Conservation (phyloP, 1,140 invertebrate species). For the Drosophila sucinea region DNA sequence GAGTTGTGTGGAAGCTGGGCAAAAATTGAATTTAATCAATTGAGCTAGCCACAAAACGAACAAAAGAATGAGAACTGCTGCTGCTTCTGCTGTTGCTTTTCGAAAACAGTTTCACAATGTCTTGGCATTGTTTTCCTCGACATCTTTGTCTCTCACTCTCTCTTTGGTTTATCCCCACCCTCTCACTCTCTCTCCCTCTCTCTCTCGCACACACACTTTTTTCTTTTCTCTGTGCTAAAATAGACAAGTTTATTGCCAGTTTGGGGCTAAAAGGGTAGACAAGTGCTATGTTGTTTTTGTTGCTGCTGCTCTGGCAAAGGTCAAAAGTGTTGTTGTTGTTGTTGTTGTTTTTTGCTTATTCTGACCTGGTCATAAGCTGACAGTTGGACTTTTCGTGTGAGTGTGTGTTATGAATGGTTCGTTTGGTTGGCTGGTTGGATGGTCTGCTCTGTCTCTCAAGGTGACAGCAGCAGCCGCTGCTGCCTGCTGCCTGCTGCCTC, state of each 20-base stretch:
- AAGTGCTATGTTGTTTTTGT: slow-evolving; percentile 40
- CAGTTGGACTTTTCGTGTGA: slow-evolving; percentile 54
- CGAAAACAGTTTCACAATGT: slow-evolving; percentile 49
- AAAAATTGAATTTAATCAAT: slow-evolving; percentile 79
- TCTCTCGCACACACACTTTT: not conserved
- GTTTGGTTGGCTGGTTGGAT: slow-evolving; percentile 26
- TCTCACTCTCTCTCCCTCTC: not conserved
- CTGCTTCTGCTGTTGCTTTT: not conserved
- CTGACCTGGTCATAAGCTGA: slow-evolving; percentile 60
- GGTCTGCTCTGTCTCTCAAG: slow-evolving; percentile 48
- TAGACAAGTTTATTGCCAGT: slow-evolving; percentile 80
- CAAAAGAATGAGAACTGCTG: slow-evolving; percentile 48
- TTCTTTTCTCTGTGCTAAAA: slow-evolving; percentile 66
- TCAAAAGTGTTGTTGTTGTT: slow-evolving; percentile 60
- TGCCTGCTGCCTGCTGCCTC: slow-evolving; percentile 9
- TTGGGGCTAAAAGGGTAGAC: slow-evolving; percentile 77
- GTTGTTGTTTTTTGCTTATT: slow-evolving; percentile 21
- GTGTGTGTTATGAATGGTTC: slow-evolving; percentile 26
- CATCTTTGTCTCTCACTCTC: not conserved
- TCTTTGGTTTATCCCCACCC: not conserved
- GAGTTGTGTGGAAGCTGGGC: not conserved
- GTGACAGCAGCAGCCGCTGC: slow-evolving; percentile 44
- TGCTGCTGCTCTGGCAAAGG: slow-evolving; percentile 52
- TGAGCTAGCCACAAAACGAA: slow-evolving; percentile 52
- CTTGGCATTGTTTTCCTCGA: slow-evolving; percentile 54